phyloP scores from a whole-genome alignment of 2,888 invertebrate species.

The Lacanobia oleracea region DNA sequence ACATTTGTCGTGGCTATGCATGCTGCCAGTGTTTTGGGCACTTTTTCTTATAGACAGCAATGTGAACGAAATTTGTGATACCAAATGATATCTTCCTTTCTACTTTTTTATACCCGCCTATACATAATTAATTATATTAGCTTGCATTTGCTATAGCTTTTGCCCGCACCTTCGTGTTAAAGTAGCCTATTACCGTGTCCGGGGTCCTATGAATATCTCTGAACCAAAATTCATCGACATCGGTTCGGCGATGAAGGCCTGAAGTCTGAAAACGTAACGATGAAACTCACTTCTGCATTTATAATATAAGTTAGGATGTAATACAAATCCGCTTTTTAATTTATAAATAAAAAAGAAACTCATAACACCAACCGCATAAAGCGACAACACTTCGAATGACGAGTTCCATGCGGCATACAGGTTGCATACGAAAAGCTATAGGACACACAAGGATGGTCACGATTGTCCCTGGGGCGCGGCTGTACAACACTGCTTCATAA shows the following conservation, averaged over 20 bases:
- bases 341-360: not conserved
- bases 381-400: constrained; percentile 29
- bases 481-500: constrained; percentile 79
- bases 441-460: constrained; percentile 62
- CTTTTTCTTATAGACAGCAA: not conserved
- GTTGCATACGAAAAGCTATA: constrained; percentile 58
- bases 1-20: not conserved
- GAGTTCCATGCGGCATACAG: constrained; percentile 46
- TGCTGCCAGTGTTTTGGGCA: not conserved
- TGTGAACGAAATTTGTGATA: not conserved
- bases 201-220: no score
- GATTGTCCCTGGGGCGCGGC: constrained; percentile 75
- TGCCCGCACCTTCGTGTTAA: no score
- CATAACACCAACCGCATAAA: constrained; percentile 37
- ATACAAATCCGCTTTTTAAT: not conserved
- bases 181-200: no score
- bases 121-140: no score
- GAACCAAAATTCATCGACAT: no score
- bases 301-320: no score
- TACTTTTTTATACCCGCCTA: not conserved
- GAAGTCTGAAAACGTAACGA: no score
- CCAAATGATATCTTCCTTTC: not conserved
- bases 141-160: no score
- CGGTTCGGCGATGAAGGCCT: no score
- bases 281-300: no score